Evolutionary conservation across 2,888 invertebrate species (phyloP).

Genomic region (Cataglyphis albicans): DNA sequence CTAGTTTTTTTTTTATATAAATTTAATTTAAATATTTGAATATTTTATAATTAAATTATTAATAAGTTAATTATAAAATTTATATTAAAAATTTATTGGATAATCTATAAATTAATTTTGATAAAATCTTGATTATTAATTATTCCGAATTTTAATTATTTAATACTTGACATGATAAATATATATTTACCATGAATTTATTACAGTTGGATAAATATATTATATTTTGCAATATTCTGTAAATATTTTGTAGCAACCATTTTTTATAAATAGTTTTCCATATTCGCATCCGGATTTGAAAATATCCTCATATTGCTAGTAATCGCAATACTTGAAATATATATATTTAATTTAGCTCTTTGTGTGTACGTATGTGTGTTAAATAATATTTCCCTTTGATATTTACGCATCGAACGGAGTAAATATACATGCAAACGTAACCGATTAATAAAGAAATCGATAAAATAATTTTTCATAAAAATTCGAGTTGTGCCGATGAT

Average conservation of each 20-base stretch:
- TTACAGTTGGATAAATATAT: background rate
- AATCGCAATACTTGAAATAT: conserved; percentile 19
- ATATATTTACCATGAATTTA: background rate
- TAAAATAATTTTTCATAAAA: background rate
- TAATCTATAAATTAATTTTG: too few relatives aligned
- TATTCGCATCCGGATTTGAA: background rate
- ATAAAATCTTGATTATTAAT: background rate
- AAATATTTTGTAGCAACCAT: background rate
- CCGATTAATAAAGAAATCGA: background rate
- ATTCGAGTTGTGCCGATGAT: background rate
- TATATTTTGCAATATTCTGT: background rate
- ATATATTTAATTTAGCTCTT: conserved; percentile 19
- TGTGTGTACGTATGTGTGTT: background rate
- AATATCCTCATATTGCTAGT: background rate
- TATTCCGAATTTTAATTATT: background rate
- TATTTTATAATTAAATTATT: too few relatives aligned
- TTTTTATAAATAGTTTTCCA: conserved; percentile 5
- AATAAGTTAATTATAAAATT: too few relatives aligned
- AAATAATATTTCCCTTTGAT: conserved; percentile 30
- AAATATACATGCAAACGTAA: background rate
- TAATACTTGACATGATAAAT: background rate
- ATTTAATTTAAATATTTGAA: too few relatives aligned
- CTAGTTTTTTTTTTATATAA: too few relatives aligned
- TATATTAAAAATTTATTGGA: too few relatives aligned
- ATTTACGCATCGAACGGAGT: background rate